phyloP scores from a whole-genome alignment of 2,113 vertebrate species.

The Callipepla californica region DNA sequence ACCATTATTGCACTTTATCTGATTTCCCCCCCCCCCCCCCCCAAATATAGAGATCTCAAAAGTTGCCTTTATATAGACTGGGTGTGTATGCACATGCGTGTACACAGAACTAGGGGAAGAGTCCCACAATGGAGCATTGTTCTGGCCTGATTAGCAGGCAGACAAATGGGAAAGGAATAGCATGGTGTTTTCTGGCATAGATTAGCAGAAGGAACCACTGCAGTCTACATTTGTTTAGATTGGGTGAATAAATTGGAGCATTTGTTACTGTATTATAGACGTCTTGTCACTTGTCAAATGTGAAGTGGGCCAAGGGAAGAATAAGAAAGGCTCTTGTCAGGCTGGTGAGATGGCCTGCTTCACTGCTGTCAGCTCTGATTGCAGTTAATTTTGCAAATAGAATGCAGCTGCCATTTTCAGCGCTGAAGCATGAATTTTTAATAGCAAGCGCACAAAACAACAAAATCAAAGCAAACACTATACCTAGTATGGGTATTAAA shows the following conservation, averaged over 20 bases:
- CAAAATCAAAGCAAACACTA: background rate
- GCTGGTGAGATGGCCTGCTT: constrained; percentile 53
- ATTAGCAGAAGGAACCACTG: constrained; percentile 70
- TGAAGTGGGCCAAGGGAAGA: constrained; percentile 80
- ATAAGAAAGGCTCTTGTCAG: constrained; percentile 70
- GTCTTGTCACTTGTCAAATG: constrained; percentile 79
- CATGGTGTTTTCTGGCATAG: constrained; percentile 38
- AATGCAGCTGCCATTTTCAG: constrained; percentile 75
- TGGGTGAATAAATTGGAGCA: constrained; percentile 82
- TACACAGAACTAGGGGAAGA: background rate
- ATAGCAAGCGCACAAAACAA: background rate
- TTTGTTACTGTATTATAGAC: constrained; percentile 82
- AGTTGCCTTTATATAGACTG: background rate
- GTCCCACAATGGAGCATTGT: constrained; percentile 79
- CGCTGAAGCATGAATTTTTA: constrained; percentile 69
- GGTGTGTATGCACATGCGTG: background rate
- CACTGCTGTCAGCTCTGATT: constrained; percentile 69
- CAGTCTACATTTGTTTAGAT: constrained; percentile 80
- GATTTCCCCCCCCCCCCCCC: background rate
- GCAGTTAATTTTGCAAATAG: constrained; percentile 69
- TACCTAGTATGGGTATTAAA: background rate
- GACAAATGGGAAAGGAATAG: constrained; percentile 60
- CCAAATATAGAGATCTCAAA: background rate
- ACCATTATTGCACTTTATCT: background rate
- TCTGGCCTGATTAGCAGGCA: constrained; percentile 62